These are phyloP conservation scores for Drosophila guanche DNA, from an alignment of 1,140 invertebrate genomes.

Conservation along the genomic window DNA sequence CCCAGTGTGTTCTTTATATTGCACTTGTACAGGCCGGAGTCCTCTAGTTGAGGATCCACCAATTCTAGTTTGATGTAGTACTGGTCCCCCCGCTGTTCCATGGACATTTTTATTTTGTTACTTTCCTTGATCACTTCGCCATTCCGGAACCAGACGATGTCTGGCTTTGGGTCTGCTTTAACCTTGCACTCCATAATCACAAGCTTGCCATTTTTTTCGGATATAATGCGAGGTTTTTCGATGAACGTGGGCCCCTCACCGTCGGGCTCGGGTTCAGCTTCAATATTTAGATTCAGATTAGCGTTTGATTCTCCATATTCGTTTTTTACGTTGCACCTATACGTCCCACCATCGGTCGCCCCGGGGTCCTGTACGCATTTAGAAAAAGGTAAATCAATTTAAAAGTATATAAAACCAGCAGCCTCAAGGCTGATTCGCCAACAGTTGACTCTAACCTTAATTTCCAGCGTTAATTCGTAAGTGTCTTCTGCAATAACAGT, in stretches of 20 bases:
- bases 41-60: conserved; percentile 95
- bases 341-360: conserved; percentile 97
- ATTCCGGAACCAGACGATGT: conserved; percentile 96
- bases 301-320: conserved; percentile 99
- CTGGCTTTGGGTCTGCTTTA: conserved; percentile 96
- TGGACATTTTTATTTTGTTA: conserved; percentile 90
- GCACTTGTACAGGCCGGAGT: conserved; percentile 99
- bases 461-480: conserved; percentile 94
- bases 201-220: conserved; percentile 96
- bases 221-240: conserved; percentile 94
- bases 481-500: conserved; percentile 91
- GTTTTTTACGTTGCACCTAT: conserved; percentile 98
- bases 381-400: background rate
- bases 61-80: conserved; percentile 95
- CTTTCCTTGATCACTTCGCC: conserved; percentile 91
- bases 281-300: conserved; percentile 98
- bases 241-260: conserved; percentile 98
- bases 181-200: conserved; percentile 99
- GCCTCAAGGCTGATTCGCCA: background rate
- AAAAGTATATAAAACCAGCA: background rate
- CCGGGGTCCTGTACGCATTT: conserved; percentile 92
- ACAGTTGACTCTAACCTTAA: conserved; percentile 86
- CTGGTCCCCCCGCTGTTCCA: conserved; percentile 90
- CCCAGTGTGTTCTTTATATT: conserved; percentile 98
- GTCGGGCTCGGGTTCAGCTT: conserved; percentile 95